phyloP scores from a whole-genome alignment of 2,797 vertebrate species.

The Oreonectes daqikongensis region DNA sequence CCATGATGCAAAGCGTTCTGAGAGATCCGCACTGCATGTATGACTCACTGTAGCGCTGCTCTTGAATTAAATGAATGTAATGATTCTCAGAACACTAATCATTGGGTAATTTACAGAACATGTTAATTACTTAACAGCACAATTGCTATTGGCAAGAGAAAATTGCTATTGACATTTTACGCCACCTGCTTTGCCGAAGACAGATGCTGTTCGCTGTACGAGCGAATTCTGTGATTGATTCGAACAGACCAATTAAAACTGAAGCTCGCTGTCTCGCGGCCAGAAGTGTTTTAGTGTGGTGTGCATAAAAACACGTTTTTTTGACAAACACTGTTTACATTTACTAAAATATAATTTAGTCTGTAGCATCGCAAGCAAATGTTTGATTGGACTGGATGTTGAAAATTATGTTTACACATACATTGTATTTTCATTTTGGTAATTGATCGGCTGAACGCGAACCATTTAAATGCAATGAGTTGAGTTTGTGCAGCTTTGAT shows the following conservation, averaged over 20 bases:
- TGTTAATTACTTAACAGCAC: slow-evolving; percentile 27
- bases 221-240: neutral
- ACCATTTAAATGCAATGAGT: no score
- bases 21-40: neutral
- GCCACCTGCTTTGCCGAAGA: slow-evolving; percentile 26
- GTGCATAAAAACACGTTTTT: neutral
- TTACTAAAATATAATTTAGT: neutral
- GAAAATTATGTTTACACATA: no score
- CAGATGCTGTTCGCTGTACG: neutral
- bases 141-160: slow-evolving; percentile 30
- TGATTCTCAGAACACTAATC: slow-evolving; percentile 15
- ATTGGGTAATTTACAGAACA: slow-evolving; percentile 14
- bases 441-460: no score
- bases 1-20: neutral
- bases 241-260: neutral
- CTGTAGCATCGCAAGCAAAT: neutral
- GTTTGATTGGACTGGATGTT: neutral
- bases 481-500: no score
- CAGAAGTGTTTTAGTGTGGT: neutral
- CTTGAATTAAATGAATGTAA: slow-evolving; percentile 11
- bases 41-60: neutral
- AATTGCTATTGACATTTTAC: slow-evolving; percentile 41
- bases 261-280: neutral
- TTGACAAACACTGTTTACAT: neutral
- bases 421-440: no score